Evolutionary conservation across 2,888 invertebrate genomes (phyloP), one percentile per base, ranked within the genome.

Genomic region (Lacanobia wlatinum): DNA sequence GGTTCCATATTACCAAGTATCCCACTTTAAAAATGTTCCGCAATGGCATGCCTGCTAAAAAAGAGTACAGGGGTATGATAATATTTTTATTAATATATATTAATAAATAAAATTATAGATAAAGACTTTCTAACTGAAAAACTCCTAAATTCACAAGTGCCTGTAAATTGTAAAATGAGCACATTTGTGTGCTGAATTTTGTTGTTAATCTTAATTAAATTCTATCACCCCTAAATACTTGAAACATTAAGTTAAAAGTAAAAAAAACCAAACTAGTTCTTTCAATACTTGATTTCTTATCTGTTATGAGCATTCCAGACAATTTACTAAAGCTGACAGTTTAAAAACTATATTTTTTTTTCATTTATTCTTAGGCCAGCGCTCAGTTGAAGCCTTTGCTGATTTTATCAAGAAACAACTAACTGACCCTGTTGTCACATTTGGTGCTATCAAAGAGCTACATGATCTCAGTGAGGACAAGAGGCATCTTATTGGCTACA

Each of bases 1-100:
- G 98, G 86, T 99, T 99, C 94, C 99, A 99, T 90, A 99, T 99
- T 73, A 98, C 98, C 72, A 99, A 99, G 96, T 99, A 99, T 96
- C 99, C 99, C 9, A 99, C 99, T 8, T 94, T 99, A 72, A 99
- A 99, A 95, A 95, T 99, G 28, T 98, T 99, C 86, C 97, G 98
- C 66, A 99, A 99, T 96, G 99, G 99, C 0, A 97, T 98, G 88
- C 97, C 98, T n/a, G 97, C 98, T 18, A 99, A 99, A 91, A 97
- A 98, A 83, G 99, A 99, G 91, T 99, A 98, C 88, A 97, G 99
- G 90, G 99, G 98, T 88, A 96, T 97, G 86, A 66, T 53, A 28
- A 56, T n/a, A n/a, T n/a, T n/a, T n/a, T n/a, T n/a, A n/a, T n/a
- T n/a, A n/a, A n/a, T n/a, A n/a, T n/a, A n/a, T n/a, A n/a, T n/a